phyloP scores from a whole-genome alignment of 2,113 vertebrate genomes.

The Dipodomys stephensi region DNA sequence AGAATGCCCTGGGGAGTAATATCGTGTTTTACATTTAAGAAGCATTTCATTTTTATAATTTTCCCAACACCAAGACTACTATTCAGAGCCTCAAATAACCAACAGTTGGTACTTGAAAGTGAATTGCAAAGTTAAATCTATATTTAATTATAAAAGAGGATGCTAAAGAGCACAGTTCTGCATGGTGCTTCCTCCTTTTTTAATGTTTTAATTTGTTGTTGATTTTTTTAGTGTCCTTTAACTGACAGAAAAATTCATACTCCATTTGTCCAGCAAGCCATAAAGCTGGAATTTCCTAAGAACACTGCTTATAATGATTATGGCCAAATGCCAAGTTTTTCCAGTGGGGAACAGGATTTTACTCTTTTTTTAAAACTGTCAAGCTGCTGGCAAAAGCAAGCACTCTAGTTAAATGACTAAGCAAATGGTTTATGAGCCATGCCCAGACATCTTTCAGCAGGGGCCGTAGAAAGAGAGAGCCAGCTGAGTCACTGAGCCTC shows the following conservation, averaged over 20 bases:
- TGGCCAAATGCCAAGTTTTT: constrained; percentile 74
- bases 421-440: constrained; percentile 73
- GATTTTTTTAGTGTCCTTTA: constrained; percentile 66
- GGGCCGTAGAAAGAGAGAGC: constrained; percentile 52
- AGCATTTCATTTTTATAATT: constrained; percentile 29
- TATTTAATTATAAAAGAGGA: constrained; percentile 27
- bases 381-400: constrained; percentile 78
- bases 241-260: constrained; percentile 58
- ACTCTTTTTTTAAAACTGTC: constrained; percentile 67
- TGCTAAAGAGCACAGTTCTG: neutral
- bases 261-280: constrained; percentile 22
- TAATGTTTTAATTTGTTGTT: neutral
- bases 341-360: constrained; percentile 58
- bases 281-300: constrained; percentile 68
- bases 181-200: constrained; percentile 32
- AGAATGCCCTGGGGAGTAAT: constrained; percentile 16
- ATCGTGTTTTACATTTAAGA: constrained; percentile 31
- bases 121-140: neutral
- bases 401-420: constrained; percentile 77
- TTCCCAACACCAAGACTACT: neutral
- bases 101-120: constrained; percentile 1
- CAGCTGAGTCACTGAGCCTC: constrained; percentile 57
- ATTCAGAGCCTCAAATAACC: neutral
- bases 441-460: constrained; percentile 62
- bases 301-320: constrained; percentile 64